These are phyloP conservation scores for Hystrix brachyura DNA, from an alignment of 2,113 vertebrate species.

Conservation along the genomic window DNA sequence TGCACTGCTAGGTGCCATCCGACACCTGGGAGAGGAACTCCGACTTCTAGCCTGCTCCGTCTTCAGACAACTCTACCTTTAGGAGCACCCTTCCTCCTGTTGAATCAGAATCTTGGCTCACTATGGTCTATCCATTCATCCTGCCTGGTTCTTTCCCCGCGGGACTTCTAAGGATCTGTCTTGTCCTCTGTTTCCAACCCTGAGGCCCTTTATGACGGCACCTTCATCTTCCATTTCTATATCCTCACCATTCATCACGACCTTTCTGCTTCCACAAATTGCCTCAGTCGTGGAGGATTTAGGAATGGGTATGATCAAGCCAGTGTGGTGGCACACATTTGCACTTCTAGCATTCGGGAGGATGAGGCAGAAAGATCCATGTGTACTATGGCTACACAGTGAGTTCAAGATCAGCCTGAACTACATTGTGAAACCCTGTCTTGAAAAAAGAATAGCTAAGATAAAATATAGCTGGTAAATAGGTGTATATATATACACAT, in stretches of 20 bases:
- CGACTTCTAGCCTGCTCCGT: background rate
- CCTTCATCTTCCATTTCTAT: background rate
- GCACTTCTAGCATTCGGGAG: background rate
- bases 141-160: background rate
- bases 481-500: background rate
- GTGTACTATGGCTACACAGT: background rate
- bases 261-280: background rate
- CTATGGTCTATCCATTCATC: background rate
- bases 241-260: background rate
- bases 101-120: background rate
- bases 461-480: background rate
- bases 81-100: background rate
- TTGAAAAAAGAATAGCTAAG: background rate
- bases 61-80: background rate
- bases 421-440: background rate
- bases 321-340: background rate
- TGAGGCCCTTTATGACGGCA: background rate
- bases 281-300: background rate
- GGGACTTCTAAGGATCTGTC: background rate
- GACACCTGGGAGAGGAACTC: background rate
- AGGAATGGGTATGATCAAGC: background rate
- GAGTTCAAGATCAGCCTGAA: background rate
- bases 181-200: background rate
- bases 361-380: background rate
- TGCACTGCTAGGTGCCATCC: background rate